Percentiles rank a stretch among this genome's conserved stretches.
These are phyloP conservation scores for Melitaea cinxia DNA, from an alignment of 1,140 invertebrate species.

Conservation along the genomic window DNA sequence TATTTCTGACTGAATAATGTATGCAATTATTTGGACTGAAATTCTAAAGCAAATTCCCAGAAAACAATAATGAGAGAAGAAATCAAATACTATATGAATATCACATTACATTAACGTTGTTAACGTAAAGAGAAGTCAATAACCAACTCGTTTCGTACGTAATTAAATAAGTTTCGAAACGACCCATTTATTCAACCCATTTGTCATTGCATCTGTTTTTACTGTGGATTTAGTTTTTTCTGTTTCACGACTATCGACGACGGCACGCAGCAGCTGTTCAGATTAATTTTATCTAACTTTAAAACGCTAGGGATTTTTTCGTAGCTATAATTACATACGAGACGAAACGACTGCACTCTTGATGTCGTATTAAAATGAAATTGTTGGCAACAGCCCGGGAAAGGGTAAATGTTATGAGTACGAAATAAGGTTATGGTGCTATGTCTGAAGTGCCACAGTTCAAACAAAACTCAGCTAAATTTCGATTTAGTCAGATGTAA, in stretches of 20 bases:
- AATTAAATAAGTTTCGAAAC: slow-evolving; percentile 16
- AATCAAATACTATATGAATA: background rate
- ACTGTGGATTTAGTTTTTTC: slow-evolving; percentile 28
- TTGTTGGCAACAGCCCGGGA: background rate
- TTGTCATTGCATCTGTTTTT: slow-evolving; percentile 35
- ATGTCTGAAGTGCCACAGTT: too few species aligned
- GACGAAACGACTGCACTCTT: slow-evolving; percentile 11
- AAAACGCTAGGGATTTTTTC: slow-evolving; percentile 43
- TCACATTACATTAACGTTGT: background rate
- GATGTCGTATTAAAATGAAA: background rate
- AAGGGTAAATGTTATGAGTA: too few species aligned
- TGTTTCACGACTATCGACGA: slow-evolving; percentile 39
- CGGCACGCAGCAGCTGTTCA: slow-evolving; percentile 57
- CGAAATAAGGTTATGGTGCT: too few species aligned
- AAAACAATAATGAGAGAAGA: background rate
- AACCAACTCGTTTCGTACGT: background rate
- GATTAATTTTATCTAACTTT: slow-evolving; percentile 62
- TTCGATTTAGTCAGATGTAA: too few species aligned
- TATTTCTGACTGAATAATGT: too few species aligned
- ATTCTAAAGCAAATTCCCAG: background rate
- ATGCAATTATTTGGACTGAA: background rate
- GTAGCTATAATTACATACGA: slow-evolving; percentile 44
- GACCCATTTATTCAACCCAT: slow-evolving; percentile 27
- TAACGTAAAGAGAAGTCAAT: background rate
- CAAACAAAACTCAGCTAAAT: too few species aligned